Conservation (phyloP, 2,888 invertebrate genomes). For the Meloe dianella region DNA sequence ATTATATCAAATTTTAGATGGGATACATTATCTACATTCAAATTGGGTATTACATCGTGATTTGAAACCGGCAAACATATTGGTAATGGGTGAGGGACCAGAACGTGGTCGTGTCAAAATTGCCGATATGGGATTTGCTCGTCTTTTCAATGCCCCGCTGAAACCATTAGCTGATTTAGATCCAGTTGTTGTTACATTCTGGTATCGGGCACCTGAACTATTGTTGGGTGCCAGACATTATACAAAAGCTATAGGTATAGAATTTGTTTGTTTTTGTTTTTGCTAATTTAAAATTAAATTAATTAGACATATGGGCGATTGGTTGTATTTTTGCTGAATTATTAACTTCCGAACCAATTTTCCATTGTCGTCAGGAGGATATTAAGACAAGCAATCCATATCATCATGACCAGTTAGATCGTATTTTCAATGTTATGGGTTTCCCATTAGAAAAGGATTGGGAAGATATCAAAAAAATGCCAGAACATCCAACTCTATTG, state of each 20-base stretch:
- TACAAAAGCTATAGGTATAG: constrained; percentile 97
- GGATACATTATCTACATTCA: constrained; percentile 97
- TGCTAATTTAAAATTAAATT: not conserved
- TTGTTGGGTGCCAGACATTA: constrained; percentile 94
- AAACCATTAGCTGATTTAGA: constrained; percentile 98
- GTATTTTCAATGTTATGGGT: constrained; percentile 99
- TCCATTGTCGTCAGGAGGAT: constrained; percentile 98
- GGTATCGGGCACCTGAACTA: constrained; percentile 98
- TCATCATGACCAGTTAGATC: constrained; percentile 97
- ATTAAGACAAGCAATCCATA: constrained; percentile 99
- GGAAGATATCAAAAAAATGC: constrained; percentile 99
- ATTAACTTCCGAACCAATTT: constrained; percentile 98
- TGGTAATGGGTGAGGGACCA: constrained; percentile 98
- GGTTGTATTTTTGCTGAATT: constrained; percentile 99
- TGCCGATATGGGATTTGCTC: constrained; percentile 99
- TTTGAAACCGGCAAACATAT: constrained; percentile 98
- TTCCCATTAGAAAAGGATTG: constrained; percentile 97
- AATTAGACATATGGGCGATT: constrained; percentile 96
- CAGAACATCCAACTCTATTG: constrained; percentile 92
- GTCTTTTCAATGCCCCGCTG: constrained; percentile 95
- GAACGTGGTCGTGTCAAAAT: constrained; percentile 97
- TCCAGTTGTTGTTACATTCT: constrained; percentile 99
- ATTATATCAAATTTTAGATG: constrained; percentile 96
- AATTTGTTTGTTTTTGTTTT: constrained; percentile 38
- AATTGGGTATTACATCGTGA: constrained; percentile 99